Evolutionary conservation across 2,888 invertebrate genomes (phyloP).

Genomic region (Mesorhabditis spiculigera): DNA sequence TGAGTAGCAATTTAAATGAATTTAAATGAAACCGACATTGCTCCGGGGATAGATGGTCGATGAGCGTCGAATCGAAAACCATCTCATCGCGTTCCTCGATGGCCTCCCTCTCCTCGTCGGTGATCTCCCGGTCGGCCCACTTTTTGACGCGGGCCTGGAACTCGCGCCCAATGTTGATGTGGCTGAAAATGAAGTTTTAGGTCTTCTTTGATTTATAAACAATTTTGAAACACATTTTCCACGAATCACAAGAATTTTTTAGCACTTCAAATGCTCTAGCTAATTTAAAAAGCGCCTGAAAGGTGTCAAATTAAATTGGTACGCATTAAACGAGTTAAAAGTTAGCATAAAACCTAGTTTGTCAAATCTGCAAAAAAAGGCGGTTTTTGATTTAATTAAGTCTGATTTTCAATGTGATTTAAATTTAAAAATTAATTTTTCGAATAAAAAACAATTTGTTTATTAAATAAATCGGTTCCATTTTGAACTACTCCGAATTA

Average conservation of each 20-base stretch:
- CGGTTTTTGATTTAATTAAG: background rate
- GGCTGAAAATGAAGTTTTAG: slow-evolving; percentile 22
- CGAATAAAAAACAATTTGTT: too few species aligned
- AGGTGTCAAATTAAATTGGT: too few species aligned
- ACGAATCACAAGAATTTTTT: background rate
- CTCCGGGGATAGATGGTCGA: slow-evolving; percentile 41
- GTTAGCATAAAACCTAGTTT: background rate
- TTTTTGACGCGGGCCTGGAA: slow-evolving; percentile 55
- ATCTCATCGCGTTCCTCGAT: slow-evolving; percentile 50
- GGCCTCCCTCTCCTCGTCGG: slow-evolving; percentile 34
- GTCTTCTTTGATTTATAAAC: too few species aligned
- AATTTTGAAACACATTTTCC: background rate
- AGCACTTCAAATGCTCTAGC: background rate
- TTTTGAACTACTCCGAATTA: too few species aligned
- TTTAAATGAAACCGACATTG: slow-evolving; percentile 23
- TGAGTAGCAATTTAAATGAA: too few species aligned
- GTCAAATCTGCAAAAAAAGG: background rate
- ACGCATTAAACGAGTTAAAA: too few species aligned
- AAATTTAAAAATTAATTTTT: too few species aligned
- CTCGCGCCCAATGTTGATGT: slow-evolving; percentile 31
- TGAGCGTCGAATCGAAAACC: slow-evolving; percentile 41
- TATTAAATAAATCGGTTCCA: too few species aligned
- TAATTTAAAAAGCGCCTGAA: too few species aligned
- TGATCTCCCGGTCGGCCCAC: slow-evolving; percentile 51
- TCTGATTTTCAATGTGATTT: too few species aligned